Evolutionary conservation across 2,113 vertebrate species (phyloP), one percentile per base, ranked within the genome.

Genomic region (Dasyprocta punctata): DNA sequence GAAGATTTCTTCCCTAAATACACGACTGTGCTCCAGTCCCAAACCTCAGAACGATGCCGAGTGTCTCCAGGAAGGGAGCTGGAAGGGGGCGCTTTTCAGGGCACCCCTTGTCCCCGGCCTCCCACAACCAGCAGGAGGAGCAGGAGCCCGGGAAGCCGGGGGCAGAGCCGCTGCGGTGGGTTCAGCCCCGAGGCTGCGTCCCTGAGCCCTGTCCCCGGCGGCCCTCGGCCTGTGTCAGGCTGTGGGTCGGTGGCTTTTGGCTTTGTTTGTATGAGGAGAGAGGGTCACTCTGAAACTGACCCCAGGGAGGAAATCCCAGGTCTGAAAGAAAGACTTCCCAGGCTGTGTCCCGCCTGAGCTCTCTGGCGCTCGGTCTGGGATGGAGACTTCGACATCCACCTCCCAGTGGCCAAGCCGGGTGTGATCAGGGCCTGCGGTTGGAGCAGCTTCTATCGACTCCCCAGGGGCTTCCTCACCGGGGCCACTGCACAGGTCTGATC

Each of bases 321-420:
- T 77, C 41, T 85, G 61, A 47, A 58, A 61, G 69, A 94, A 41
- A 87, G 41, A 3, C 24, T 49, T 61, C 78, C 7, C 0, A 56
- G 38, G 20, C 2, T 16, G 7, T 3, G 16, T 38, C 17, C n/a
- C 0, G 12, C 17, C n/a, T 0, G 12, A 49, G 44, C 44, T 30
- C 44, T 16, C 4, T 67, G 65, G 12, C 73, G 38, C 65, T 16
- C 5, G 4, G 28, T 38, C 1, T 8, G 6, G 0, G 0, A 47
- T 12, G 56, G 30, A 61, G 56, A 22, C 49, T 36, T 71, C 7
- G 69, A 36, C 28, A 16, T 30, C 30, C 6, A 11, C 20, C n/a
- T 83, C 67, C 41, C n/a, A 16, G 17, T 7, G 65, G 16, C 33
- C 65, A 36, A 69, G 56, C 7, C 28, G 41, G 1, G 20, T 30